These are phyloP conservation scores for Tiliacea aurago DNA, from an alignment of 2,888 invertebrate species.

Conservation along the genomic window DNA sequence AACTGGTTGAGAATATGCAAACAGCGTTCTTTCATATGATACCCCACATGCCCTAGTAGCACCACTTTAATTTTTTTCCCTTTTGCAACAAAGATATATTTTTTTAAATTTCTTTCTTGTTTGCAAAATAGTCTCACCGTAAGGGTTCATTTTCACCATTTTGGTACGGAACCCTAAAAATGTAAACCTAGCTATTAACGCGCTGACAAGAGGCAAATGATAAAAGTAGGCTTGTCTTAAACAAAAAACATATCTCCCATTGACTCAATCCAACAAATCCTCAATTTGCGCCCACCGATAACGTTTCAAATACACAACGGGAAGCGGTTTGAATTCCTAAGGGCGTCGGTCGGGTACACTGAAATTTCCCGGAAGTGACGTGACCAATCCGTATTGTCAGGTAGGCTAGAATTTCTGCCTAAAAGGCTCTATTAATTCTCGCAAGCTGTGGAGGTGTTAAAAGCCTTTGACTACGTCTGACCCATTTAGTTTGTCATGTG, in stretches of 20 bases:
- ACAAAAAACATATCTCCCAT: neutral
- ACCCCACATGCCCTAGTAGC: too few species aligned
- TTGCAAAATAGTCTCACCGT: too few species aligned
- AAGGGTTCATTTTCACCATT: too few species aligned
- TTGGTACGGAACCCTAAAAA: too few species aligned
- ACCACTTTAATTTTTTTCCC: too few species aligned
- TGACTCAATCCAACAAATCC: neutral
- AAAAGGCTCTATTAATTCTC: slow-evolving; percentile 19
- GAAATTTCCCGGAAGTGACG: slow-evolving; percentile 25
- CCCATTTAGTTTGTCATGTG: slow-evolving; percentile 13
- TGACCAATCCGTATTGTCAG: slow-evolving; percentile 33
- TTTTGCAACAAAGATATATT: too few species aligned
- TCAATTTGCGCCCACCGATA: slow-evolving; percentile 13
- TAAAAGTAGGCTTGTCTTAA: too few species aligned
- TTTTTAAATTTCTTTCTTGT: too few species aligned
- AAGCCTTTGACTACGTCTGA: slow-evolving; percentile 9
- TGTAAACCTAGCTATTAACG: too few species aligned
- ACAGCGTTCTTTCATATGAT: too few species aligned
- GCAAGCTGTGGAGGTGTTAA: neutral
- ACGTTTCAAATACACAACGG: slow-evolving; percentile 2
- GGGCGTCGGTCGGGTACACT: slow-evolving; percentile 21
- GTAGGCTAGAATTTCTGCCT: slow-evolving; percentile 26
- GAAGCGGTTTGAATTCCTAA: slow-evolving; percentile 30
- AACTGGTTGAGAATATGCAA: too few species aligned
- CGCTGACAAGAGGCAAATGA: too few species aligned